Percentiles rank a stretch among this genome's conserved stretches.
phyloP scores from a whole-genome alignment of 2,888 invertebrate species.

The Acholoe squamosa region DNA sequence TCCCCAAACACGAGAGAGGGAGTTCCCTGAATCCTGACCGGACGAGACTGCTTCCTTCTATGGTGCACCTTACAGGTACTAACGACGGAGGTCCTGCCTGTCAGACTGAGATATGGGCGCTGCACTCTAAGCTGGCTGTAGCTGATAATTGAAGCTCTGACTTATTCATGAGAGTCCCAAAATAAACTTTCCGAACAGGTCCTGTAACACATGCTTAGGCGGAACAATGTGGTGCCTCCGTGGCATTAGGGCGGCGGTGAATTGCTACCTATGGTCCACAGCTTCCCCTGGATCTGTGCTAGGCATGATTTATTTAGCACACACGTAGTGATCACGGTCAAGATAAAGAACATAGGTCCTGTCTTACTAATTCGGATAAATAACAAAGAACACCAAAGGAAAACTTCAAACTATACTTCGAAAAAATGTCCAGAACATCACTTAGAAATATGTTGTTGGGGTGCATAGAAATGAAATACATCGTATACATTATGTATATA shows the following conservation, averaged over 20 bases:
- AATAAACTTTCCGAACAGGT: constrained; percentile 30
- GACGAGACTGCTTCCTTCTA: no score
- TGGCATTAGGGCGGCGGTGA: background rate
- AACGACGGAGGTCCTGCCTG: constrained; percentile 6
- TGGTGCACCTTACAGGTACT: background rate
- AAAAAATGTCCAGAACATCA: no score
- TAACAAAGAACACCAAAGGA: no score
- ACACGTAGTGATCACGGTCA: background rate
- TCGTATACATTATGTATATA: no score
- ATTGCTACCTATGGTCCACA: background rate
- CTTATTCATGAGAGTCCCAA: constrained; percentile 42
- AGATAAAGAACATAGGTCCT: no score
- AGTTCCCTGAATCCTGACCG: no score
- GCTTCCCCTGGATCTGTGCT: constrained; percentile 8
- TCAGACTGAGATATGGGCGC: constrained; percentile 33
- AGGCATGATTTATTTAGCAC: background rate
- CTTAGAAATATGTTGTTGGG: no score
- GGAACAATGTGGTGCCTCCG: constrained; percentile 7
- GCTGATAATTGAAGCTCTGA: constrained; percentile 44
- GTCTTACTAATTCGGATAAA: no score
- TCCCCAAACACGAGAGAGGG: no score
- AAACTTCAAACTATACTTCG: no score
- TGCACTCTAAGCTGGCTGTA: background rate
- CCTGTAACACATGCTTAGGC: background rate
- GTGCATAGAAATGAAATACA: no score